phyloP scores from a whole-genome alignment of 2,888 invertebrate genomes.

The Exocentrus adspersus region DNA sequence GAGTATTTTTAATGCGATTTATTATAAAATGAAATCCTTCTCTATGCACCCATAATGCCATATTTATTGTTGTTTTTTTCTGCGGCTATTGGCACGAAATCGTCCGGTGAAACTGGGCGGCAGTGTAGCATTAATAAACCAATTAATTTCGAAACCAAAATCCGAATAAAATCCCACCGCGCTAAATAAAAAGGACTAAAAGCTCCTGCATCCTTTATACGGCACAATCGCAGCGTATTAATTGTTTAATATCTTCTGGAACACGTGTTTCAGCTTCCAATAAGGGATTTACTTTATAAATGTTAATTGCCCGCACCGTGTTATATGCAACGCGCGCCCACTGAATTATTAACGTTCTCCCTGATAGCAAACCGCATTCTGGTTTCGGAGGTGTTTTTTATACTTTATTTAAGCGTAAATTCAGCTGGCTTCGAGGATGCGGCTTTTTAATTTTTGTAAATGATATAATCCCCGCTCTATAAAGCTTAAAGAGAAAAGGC shows the following conservation, averaged over 20 bases:
- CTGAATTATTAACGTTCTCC: slow-evolving; percentile 47
- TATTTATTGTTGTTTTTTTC: slow-evolving; percentile 45
- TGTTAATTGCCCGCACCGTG: slow-evolving; percentile 59
- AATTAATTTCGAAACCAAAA: slow-evolving; percentile 60
- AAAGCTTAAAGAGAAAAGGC: no score
- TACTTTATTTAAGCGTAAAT: slow-evolving; percentile 20
- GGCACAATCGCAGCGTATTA: slow-evolving; percentile 54
- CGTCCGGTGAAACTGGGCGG: slow-evolving; percentile 46
- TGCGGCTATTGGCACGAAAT: slow-evolving; percentile 37
- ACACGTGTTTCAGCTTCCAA: slow-evolving; percentile 62
- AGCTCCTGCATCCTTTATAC: slow-evolving; percentile 46
- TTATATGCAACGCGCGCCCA: slow-evolving; percentile 47
- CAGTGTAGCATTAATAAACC: slow-evolving; percentile 58
- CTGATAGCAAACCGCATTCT: slow-evolving; percentile 41
- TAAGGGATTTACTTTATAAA: slow-evolving; percentile 63
- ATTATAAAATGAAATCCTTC: slow-evolving; percentile 31
- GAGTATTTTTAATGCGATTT: slow-evolving; percentile 20
- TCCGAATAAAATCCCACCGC: slow-evolving; percentile 57
- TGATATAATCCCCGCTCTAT: background rate
- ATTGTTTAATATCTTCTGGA: slow-evolving; percentile 63
- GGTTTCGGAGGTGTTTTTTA: slow-evolving; percentile 31
- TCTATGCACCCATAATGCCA: slow-evolving; percentile 30
- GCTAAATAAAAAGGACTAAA: slow-evolving; percentile 55
- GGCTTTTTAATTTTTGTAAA: background rate
- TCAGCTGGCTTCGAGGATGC: background rate